These are phyloP conservation scores for Cheumatopsyche charites DNA, from an alignment of 1,140 invertebrate genomes.

Conservation along the genomic window DNA sequence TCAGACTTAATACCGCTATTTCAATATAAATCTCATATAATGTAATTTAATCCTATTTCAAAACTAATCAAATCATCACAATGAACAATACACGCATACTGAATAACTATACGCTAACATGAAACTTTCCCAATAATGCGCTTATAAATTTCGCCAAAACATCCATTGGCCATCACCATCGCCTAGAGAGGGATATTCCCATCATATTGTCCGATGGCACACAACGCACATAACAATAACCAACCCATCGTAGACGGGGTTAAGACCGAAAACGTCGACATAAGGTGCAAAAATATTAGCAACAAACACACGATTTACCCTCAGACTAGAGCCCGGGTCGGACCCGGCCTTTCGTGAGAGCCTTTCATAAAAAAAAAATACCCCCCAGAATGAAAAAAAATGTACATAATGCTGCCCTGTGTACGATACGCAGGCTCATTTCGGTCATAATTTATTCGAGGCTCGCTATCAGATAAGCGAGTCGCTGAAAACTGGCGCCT, in stretches of 20 bases:
- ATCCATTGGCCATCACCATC: too few species aligned
- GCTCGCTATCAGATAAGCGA: constrained; percentile 28
- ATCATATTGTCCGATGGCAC: too few species aligned
- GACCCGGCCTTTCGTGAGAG: constrained; percentile 26
- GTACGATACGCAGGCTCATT: constrained; percentile 28
- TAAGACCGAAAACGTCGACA: not conserved
- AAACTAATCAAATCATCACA: too few species aligned
- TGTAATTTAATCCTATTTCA: too few species aligned
- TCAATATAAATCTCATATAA: not conserved
- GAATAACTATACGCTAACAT: too few species aligned
- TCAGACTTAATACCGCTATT: too few species aligned
- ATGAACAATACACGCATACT: too few species aligned
- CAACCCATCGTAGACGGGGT: not conserved
- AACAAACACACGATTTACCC: constrained; percentile 28
- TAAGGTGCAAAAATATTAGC: constrained; percentile 33
- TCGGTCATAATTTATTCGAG: constrained; percentile 32
- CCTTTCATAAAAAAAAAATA: constrained; percentile 34
- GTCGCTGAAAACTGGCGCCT: constrained; percentile 21
- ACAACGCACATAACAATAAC: not conserved
- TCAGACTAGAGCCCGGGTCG: not conserved
- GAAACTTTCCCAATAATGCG: too few species aligned
- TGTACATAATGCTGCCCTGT: not conserved
- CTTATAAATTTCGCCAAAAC: too few species aligned
- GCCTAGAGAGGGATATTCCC: too few species aligned
- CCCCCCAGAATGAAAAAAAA: not conserved